Evolutionary conservation across 2,113 vertebrate genomes (phyloP), one percentile per base, ranked within the genome.

Genomic region (Paraplagusia blochii): DNA sequence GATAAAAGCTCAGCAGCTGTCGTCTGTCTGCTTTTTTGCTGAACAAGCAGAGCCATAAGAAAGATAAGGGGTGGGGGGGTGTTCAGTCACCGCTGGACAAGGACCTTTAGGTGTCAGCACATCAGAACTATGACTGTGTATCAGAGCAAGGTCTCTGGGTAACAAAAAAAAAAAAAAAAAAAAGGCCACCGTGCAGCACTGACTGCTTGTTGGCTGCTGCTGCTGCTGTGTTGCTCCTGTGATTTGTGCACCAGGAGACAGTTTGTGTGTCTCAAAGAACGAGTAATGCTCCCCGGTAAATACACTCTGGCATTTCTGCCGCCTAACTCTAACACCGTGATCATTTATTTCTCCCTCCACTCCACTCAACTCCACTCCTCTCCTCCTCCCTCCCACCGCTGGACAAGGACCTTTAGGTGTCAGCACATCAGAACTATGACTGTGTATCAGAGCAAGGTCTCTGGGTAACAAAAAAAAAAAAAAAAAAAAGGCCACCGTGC

Each of bases 321-420:
- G 56, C 76, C 87, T 79, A 67, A 85, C 62, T 75, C 73, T 76
- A 86, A 85, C 75, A 63, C 76, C 71, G 62, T 81, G 74, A 86
- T 82, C 81, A 85, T 88, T 83, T 85, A 77, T 84, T 80, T 80
- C 76, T 40, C 81, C 67, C 83, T 76, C 59, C 80, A 60, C 53
- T 74, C 45, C 58, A 60, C 8, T 29, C 44, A 36, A 59, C 3
- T 47, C 2, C 63, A 33, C 77, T 38, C 22, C 51, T 39, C 58
- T 39, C 75, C 43, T 15, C 11, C 59, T 13, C 61, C 8, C 50
- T 16, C 43, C 16, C 54, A 80, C 74, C 43, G 57, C 66, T 69
- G 78, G 79, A 86, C 82, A 87, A 87, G 85, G 86, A 85, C 84
- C 82, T 81, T 79, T 87, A 74, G 82, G 83, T 81, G 85, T 82